Conservation (phyloP, 2,888 invertebrate species). For the Ectropis crepuscularia region DNA sequence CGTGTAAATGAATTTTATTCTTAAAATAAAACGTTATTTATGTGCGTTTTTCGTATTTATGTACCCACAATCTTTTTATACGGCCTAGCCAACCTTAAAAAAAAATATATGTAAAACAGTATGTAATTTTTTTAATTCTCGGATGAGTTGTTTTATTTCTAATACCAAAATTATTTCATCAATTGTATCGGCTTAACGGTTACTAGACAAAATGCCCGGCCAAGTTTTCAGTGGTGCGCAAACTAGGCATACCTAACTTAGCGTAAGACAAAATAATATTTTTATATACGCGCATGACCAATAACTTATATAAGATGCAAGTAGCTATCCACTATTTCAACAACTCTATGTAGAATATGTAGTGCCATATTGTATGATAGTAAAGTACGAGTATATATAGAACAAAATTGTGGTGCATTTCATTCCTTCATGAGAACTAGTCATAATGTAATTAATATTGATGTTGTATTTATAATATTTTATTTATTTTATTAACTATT, state of each 20-base stretch:
- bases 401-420: conserved; percentile 72
- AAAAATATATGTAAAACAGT: too few species aligned
- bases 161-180: too few species aligned
- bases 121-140: too few species aligned
- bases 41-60: too few species aligned
- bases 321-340: conserved; percentile 40
- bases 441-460: conserved; percentile 64
- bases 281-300: conserved; percentile 75
- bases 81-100: too few species aligned
- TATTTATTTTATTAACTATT: conserved; percentile 54
- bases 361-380: conserved; percentile 64
- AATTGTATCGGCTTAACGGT: not conserved
- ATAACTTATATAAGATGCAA: conserved; percentile 46
- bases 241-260: conserved; percentile 13
- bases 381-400: conserved; percentile 47
- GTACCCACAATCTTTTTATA: too few species aligned
- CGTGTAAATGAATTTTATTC: too few species aligned
- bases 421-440: conserved; percentile 72
- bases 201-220: not conserved
- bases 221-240: conserved; percentile 13
- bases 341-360: conserved; percentile 48
- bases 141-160: not conserved
- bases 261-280: conserved; percentile 61
- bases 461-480: conserved; percentile 50
- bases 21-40: too few species aligned